Conservation (phyloP, 2,797 vertebrate species). For the Oreochromis grahami region DNA sequence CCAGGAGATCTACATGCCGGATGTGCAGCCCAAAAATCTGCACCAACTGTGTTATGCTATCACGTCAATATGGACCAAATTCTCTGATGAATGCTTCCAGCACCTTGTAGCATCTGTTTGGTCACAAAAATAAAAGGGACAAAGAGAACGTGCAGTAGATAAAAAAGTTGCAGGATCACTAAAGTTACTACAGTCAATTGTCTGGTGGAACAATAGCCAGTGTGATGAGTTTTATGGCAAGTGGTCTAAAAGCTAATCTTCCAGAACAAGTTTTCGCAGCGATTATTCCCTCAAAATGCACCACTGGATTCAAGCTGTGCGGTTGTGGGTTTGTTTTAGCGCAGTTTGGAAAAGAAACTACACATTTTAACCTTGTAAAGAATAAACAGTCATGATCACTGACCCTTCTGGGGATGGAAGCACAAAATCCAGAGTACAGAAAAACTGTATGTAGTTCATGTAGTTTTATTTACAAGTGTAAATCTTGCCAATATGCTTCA, state of each 20-base stretch:
- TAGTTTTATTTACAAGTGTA: not conserved
- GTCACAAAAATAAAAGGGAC: not conserved
- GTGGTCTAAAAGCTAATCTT: not conserved
- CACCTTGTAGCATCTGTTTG: not conserved
- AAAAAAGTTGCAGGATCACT: not conserved
- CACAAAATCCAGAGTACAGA: not conserved
- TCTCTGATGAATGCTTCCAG: not conserved
- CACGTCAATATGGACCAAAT: rapidly evolving
- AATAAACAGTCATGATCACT: not conserved
- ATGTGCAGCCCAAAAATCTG: not conserved
- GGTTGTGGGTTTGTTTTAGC: not conserved
- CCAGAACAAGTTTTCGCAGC: not conserved
- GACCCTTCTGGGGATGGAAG: not conserved
- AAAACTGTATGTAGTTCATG: not conserved
- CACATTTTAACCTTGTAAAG: not conserved
- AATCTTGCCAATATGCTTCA: not conserved
- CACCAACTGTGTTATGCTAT: not conserved
- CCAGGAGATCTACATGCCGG: not conserved
- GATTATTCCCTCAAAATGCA: not conserved
- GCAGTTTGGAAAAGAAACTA: not conserved
- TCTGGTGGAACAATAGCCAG: not conserved
- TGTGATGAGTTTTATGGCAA: not conserved
- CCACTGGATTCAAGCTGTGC: not conserved
- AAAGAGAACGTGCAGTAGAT: not conserved
- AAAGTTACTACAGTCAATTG: not conserved